Conservation (phyloP, 2,113 vertebrate genomes). For the Limnothrissa miodon region DNA sequence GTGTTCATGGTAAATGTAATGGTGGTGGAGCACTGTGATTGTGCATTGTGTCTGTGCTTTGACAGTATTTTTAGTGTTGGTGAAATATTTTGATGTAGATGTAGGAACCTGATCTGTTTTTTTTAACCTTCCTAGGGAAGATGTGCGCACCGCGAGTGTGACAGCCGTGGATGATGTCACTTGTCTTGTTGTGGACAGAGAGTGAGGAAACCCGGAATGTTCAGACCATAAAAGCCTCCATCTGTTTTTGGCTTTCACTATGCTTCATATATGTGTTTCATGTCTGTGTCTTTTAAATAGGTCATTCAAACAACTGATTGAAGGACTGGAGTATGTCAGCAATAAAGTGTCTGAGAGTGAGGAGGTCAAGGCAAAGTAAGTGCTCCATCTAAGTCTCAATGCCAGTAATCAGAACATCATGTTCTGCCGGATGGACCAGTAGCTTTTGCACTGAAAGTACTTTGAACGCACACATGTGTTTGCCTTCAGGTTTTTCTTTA, state of each 20-base stretch:
- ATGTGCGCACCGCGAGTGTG: slow-evolving; percentile 67
- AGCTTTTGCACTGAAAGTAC: not conserved
- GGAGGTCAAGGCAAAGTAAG: slow-evolving; percentile 66
- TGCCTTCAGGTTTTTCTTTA: not conserved
- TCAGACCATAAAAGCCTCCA: not conserved
- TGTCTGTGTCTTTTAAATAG: slow-evolving; percentile 39
- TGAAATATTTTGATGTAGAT: not conserved
- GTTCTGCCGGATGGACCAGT: not conserved
- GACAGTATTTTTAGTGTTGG: too few species aligned
- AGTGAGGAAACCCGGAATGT: slow-evolving; percentile 56
- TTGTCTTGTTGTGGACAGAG: slow-evolving; percentile 73
- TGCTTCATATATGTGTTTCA: not conserved
- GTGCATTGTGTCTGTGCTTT: not conserved
- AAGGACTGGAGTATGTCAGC: slow-evolving; percentile 62
- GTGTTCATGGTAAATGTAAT: not conserved
- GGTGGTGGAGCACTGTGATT: too few species aligned
- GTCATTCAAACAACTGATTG: slow-evolving; percentile 72
- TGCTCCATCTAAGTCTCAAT: not conserved
- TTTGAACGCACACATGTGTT: not conserved
- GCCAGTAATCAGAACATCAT: not conserved
- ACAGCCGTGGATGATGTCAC: slow-evolving; percentile 70
- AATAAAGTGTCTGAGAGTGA: slow-evolving; percentile 56
- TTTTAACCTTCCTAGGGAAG: slow-evolving; percentile 56
- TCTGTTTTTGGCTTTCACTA: not conserved
- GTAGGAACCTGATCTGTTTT: not conserved